Percentiles rank a stretch among this genome's conserved stretches.
Conservation (phyloP, 1,140 invertebrate genomes). For the Pogonomyrmex barbatus region DNA sequence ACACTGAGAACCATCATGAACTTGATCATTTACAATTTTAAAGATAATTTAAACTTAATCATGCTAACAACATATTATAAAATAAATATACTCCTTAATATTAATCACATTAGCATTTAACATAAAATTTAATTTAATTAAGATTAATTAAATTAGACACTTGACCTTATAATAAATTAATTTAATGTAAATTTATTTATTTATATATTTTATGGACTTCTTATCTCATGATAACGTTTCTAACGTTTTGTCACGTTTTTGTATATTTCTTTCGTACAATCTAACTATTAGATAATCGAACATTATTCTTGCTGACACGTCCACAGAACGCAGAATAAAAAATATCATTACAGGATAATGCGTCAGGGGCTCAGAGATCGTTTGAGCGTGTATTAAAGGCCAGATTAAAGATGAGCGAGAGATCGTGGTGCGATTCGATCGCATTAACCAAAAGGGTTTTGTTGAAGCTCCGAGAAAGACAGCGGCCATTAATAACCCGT, state of each 20-base stretch:
- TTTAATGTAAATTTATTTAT: background rate
- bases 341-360: conserved; percentile 62
- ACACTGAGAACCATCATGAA: background rate
- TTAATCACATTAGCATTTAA: background rate
- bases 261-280: background rate
- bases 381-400: conserved; percentile 58
- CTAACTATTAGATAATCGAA: conserved; percentile 36
- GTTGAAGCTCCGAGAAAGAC: conserved; percentile 39
- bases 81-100: no score
- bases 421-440: conserved; percentile 38
- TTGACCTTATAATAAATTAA: no score
- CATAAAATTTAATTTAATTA: no score
- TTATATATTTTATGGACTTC: background rate
- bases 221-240: background rate
- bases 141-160: no score
- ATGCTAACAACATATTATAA: background rate
- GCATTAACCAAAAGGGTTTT: conserved; percentile 51
- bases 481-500: conserved; percentile 75
- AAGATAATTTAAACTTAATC: background rate
- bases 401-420: conserved; percentile 61
- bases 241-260: background rate
- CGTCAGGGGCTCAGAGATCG: conserved; percentile 28
- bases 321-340: conserved; percentile 47
- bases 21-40: background rate
- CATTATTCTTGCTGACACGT: conserved; percentile 41